These are phyloP conservation scores for Cheiracanthium punctorium DNA, from an alignment of 2,888 invertebrate genomes.

Conservation along the genomic window DNA sequence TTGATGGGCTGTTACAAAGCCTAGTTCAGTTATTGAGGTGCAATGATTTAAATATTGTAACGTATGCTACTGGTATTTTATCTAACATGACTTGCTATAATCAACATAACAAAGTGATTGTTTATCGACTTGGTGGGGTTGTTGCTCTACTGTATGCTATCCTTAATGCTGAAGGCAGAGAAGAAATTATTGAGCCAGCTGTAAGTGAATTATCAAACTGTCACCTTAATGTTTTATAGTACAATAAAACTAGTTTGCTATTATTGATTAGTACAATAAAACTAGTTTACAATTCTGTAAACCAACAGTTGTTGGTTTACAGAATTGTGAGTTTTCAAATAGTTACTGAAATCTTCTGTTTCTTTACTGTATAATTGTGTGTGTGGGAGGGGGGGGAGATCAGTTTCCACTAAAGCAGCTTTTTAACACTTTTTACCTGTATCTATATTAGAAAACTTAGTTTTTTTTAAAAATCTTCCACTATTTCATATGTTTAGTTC, in stretches of 20 bases:
- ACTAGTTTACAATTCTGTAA: neutral
- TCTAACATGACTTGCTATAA: constrained; percentile 99
- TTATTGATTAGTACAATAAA: neutral
- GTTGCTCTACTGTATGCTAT: constrained; percentile 96
- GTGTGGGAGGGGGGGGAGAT: no score
- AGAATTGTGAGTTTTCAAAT: no score
- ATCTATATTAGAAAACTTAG: no score
- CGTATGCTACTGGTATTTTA: constrained; percentile 98
- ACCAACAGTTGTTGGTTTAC: neutral
- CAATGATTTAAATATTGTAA: constrained; percentile 96
- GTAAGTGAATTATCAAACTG: constrained; percentile 77
- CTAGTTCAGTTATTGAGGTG: constrained; percentile 93
- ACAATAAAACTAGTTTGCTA: no score
- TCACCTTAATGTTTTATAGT: no score
- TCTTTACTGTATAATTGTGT: no score
- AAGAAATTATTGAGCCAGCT: constrained; percentile 99
- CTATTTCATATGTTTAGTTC: no score
- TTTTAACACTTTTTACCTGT: no score
- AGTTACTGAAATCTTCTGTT: no score
- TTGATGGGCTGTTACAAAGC: constrained; percentile 90
- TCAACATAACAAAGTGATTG: constrained; percentile 93
- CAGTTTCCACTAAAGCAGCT: no score
- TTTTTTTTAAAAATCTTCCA: no score
- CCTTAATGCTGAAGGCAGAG: constrained; percentile 94
- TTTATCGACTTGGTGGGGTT: constrained; percentile 95